Evolutionary conservation across 2,113 vertebrate genomes (phyloP).

Genomic region (Motacilla tschutschensis): DNA sequence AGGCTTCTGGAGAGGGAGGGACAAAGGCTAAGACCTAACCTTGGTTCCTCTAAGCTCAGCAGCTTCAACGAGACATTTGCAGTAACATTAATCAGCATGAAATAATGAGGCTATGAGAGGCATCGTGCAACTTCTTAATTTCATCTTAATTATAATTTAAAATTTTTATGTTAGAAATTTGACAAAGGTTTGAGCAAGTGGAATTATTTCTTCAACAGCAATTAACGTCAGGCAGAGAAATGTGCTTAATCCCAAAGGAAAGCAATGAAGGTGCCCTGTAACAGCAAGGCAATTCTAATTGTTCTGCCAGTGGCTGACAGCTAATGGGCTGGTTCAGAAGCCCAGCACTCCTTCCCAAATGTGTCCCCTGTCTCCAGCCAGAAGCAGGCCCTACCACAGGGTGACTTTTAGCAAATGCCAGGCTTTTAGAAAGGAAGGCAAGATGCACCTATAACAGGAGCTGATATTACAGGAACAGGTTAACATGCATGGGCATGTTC

Average conservation of each 20-base stretch:
- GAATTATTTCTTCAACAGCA: constrained; percentile 33
- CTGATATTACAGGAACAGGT: not conserved
- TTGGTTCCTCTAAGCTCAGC: not conserved
- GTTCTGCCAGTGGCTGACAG: not conserved
- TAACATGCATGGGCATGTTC: fast-evolving
- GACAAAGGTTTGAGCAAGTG: constrained; percentile 27
- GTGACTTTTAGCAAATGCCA: not conserved
- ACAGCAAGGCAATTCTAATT: not conserved
- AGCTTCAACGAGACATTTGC: not conserved
- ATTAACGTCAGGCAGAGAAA: constrained; percentile 14
- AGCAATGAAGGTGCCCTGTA: not conserved
- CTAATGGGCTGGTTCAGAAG: not conserved
- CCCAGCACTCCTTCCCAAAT: fast-evolving
- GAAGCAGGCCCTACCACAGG: not conserved
- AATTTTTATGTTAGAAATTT: constrained; percentile 41
- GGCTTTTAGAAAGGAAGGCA: not conserved
- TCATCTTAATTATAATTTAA: constrained; percentile 53
- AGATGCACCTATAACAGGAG: fast-evolving
- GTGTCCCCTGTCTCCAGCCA: not conserved
- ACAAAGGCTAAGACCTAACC: not conserved
- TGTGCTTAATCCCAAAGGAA: constrained; percentile 6
- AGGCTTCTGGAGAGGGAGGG: not conserved
- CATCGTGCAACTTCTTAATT: constrained; percentile 11
- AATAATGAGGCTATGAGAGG: constrained; percentile 41
- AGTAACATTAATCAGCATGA: constrained; percentile 42